Evolutionary conservation across 2,888 invertebrate genomes (phyloP).

Genomic region (Prosopocoilus inquinatus): DNA sequence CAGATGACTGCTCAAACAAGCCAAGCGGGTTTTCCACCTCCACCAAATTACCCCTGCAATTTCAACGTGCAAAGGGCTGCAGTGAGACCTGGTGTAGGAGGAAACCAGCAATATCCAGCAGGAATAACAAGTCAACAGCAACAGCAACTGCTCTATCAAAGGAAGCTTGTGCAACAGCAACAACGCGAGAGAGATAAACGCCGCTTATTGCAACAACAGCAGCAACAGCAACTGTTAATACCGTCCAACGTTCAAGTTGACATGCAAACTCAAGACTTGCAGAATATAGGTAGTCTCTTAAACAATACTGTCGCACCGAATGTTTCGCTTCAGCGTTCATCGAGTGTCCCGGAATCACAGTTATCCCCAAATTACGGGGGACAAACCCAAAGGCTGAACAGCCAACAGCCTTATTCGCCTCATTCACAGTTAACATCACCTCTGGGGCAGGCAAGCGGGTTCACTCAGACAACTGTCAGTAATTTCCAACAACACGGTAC

Average conservation of each 20-base stretch:
- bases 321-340: constrained; percentile 76
- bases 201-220: constrained; percentile 74
- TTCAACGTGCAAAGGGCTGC: constrained; percentile 31
- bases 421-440: constrained; percentile 52
- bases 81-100: constrained; percentile 28
- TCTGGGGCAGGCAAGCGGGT: constrained; percentile 42
- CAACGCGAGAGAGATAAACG: constrained; percentile 54
- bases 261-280: constrained; percentile 56
- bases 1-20: constrained; percentile 32
- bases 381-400: constrained; percentile 36
- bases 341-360: constrained; percentile 57
- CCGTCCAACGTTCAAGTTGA: constrained; percentile 71
- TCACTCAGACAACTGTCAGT: constrained; percentile 41
- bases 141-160: constrained; percentile 49
- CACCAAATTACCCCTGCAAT: constrained; percentile 46
- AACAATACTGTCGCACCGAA: constrained; percentile 87
- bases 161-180: constrained; percentile 48
- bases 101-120: constrained; percentile 32
- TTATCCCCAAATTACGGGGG: constrained; percentile 58
- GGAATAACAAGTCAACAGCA: constrained; percentile 29
- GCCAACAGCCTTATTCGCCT: constrained; percentile 50
- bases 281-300: constrained; percentile 80
- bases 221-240: constrained; percentile 77
- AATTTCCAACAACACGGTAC: constrained; percentile 47
- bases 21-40: constrained; percentile 42